Base-by-base conservation (phyloP, 2,113 vertebrate species). In the Electrona antarctica region DNA sequence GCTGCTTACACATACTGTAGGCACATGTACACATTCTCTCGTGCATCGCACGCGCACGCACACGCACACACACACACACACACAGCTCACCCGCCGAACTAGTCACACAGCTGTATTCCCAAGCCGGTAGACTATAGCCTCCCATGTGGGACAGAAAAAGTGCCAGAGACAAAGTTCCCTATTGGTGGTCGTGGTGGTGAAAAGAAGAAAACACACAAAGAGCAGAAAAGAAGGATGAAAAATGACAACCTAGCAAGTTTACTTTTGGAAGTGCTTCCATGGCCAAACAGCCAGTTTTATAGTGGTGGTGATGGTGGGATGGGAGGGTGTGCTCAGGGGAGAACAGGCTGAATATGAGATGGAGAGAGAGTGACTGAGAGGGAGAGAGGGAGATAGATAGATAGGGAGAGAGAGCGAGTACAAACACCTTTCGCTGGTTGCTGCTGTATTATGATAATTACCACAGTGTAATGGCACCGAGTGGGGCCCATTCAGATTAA, bases 391-490 rank as follows among this genome's bases (percentile, higher is more conserved):
- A 12, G 61, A 61, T 41, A 54, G 51, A 14, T 63, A 8, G 66
- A 28, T 45, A 45, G 41, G 8, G 15, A 55, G 41, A 41, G 62
- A 54, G 54, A 28, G 60, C 45, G 29, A n/a, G 65, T 57, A 33
- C 7, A 8, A 46, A 57, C 14, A 56, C 33, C 46, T 56, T 45
- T 67, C 65, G 3, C 65, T 46, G 52, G 8, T 60, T 11, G n/a
- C 65, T 77, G 54, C 66, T 71, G 55, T 67, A 89, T 85, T 86
- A 87, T 71, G 77, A 78, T 89, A 88, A 91, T 89, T 87, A 84
- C 69, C 67, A 60, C 11, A 56, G 52, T 63, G 69, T 85, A 84
- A 90, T 79, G 67, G 81, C 63, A 70, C 71, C 52, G 73, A 83
- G 66, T 14, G 54, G 73, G 65, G 77, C 58, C 80, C 73, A 76